phyloP scores from a whole-genome alignment of 1,140 invertebrate species.

The Platorchestia sp. region DNA sequence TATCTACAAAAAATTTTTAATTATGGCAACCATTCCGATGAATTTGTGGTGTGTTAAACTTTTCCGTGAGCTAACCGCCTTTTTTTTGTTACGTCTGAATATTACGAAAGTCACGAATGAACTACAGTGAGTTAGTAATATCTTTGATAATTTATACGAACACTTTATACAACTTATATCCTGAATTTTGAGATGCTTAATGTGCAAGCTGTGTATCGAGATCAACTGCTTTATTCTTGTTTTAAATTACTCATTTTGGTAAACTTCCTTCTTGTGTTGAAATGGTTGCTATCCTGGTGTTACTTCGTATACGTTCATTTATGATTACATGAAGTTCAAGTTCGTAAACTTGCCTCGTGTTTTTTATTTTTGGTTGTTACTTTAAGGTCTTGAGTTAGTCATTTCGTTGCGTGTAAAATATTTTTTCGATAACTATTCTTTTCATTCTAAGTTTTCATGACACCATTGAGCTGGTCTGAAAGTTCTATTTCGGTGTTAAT shows the following conservation, averaged over 20 bases:
- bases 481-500: background rate
- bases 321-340: background rate
- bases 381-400: background rate
- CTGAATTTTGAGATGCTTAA: background rate
- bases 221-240: too few relatives aligned
- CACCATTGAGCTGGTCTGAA: background rate
- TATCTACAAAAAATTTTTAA: too few relatives aligned
- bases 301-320: too few relatives aligned
- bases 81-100: too few relatives aligned
- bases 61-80: too few relatives aligned
- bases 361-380: background rate
- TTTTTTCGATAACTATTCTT: background rate
- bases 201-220: too few relatives aligned
- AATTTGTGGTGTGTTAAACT: too few relatives aligned
- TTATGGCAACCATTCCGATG: too few relatives aligned
- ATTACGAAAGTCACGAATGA: too few relatives aligned
- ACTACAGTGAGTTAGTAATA: too few relatives aligned
- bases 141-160: background rate
- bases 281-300: background rate
- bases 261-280: background rate
- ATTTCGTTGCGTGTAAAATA: background rate
- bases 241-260: background rate
- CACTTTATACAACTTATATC: background rate
- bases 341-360: background rate
- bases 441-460: background rate